These are phyloP conservation scores for Microdon myrmicae DNA, from an alignment of 2,888 invertebrate genomes.

Conservation along the genomic window DNA sequence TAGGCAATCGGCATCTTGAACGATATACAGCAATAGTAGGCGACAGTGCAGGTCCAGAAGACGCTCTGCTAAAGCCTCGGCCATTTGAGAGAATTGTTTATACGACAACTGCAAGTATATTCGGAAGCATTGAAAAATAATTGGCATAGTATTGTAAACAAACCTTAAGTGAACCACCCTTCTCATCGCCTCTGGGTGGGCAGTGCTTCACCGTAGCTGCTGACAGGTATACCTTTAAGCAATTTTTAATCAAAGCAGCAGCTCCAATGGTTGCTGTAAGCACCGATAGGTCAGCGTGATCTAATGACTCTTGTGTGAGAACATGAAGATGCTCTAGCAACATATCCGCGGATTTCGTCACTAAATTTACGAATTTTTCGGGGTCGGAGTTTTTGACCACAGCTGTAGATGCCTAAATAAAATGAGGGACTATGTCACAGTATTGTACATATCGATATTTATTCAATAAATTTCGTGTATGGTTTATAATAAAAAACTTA, in stretches of 20 bases:
- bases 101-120: constrained; percentile 71
- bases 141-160: not conserved
- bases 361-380: constrained; percentile 77
- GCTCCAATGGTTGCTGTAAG: constrained; percentile 84
- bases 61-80: constrained; percentile 84
- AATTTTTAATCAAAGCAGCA: constrained; percentile 80
- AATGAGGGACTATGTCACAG: constrained; percentile 53
- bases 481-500: no score
- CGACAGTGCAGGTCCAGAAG: constrained; percentile 83
- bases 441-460: no score
- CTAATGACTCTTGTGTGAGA: constrained; percentile 83
- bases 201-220: constrained; percentile 63
- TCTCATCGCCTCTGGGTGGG: constrained; percentile 65
- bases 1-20: constrained; percentile 84
- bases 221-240: constrained; percentile 80
- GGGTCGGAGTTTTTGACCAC: constrained; percentile 82
- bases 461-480: no score
- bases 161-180: constrained; percentile 64
- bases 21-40: constrained; percentile 79
- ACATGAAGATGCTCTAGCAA: constrained; percentile 81
- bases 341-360: constrained; percentile 78
- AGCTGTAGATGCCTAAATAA: constrained; percentile 62
- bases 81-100: constrained; percentile 83
- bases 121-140: not conserved
- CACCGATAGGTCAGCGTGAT: constrained; percentile 85